A percentile compares a stretch with the other conserved stretches of the same genome.
These are phyloP conservation scores for Acridotheres tristis DNA, from an alignment of 2,797 vertebrate genomes.

Conservation along the genomic window DNA sequence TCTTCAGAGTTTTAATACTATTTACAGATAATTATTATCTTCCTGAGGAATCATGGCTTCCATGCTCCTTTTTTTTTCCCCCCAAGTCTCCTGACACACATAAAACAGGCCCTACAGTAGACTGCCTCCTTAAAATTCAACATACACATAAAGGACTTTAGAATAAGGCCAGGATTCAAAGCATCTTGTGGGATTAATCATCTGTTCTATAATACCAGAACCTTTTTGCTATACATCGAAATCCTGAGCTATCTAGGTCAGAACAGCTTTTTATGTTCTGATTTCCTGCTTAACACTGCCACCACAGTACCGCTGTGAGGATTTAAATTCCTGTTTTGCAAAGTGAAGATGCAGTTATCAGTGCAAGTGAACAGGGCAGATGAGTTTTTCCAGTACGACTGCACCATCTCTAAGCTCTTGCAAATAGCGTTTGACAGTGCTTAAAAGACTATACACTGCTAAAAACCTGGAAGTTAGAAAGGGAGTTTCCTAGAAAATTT, in stretches of 20 bases:
- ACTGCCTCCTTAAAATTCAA: not conserved
- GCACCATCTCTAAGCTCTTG: not conserved
- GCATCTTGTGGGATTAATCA: conserved; percentile 19
- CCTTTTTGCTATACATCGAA: conserved; percentile 13
- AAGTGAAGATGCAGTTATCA: not conserved
- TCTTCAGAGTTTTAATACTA: not conserved
- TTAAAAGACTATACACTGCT: not conserved
- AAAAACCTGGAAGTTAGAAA: not conserved
- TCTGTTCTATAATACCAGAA: conserved; percentile 13
- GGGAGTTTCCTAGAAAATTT: not conserved
- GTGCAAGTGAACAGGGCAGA: not conserved
- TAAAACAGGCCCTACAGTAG: not conserved
- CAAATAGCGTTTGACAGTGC: not conserved
- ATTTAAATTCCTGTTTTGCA: not conserved
- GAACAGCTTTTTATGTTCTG: conserved; percentile 11
- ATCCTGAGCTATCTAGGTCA: conserved; percentile 47
- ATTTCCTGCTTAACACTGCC: conserved; percentile 10
- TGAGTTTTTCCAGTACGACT: not conserved
- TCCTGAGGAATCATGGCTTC: not conserved
- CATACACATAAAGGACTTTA: not conserved
- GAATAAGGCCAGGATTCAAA: not conserved
- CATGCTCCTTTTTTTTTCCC: not conserved
- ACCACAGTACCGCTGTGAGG: not conserved
- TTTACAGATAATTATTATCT: not conserved
- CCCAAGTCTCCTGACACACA: not conserved